Evolutionary conservation across 2,888 invertebrate species (phyloP).

Genomic region (Schizaphis graminum): DNA sequence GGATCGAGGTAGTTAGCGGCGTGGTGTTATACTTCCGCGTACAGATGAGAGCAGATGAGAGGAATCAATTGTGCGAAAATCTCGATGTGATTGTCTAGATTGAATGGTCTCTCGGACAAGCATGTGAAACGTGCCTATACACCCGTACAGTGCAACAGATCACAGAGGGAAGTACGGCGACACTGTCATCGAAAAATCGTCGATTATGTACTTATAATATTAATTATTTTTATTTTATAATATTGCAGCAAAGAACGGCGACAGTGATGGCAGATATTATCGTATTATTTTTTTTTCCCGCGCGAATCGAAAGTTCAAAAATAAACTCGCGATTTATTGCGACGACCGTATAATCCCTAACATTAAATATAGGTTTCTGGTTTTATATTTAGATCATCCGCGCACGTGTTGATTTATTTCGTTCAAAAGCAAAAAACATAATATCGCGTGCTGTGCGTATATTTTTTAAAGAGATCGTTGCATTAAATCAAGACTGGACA

Average conservation of each 20-base stretch:
- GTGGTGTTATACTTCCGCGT: background rate
- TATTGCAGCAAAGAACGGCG: background rate
- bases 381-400: conserved; percentile 53
- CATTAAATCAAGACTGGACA: conserved; percentile 49
- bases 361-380: conserved; percentile 23
- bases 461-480: conserved; percentile 39
- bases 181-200: background rate
- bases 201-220: too few relatives aligned
- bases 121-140: background rate
- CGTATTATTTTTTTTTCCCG: background rate
- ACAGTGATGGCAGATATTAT: background rate
- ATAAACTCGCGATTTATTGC: conserved; percentile 36
- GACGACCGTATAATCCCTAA: conserved; percentile 16
- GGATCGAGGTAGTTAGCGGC: background rate
- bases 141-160: background rate
- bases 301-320: conserved; percentile 21
- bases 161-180: background rate
- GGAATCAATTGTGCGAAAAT: conserved; percentile 41
- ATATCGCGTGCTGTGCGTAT: background rate
- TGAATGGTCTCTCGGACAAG: background rate
- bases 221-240: background rate
- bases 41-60: background rate
- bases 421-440: background rate
- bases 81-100: background rate
- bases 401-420: conserved; percentile 43